Evolutionary conservation across 2,113 vertebrate genomes (phyloP), one percentile per base, ranked within the genome.

Genomic region (Sclerurus mexicanus): DNA sequence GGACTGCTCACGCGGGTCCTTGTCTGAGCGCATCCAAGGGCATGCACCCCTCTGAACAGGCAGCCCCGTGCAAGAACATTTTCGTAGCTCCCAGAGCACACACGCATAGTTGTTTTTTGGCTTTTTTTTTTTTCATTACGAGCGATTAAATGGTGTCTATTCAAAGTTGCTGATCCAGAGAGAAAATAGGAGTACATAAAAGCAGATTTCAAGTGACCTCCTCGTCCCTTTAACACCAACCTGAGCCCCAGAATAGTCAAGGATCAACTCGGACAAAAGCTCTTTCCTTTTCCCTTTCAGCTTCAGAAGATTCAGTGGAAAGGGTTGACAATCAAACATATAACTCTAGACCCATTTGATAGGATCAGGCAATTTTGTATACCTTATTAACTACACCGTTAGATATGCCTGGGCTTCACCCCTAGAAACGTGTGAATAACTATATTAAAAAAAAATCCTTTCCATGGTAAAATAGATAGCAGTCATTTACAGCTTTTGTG

Each of bases 161-260:
- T 99, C 98, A 99, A 98, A 99, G 98, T 97, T 99, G 98, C 98
- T 99, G 99, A 99, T 99, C 99, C 99, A 99, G 98, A 98, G 98
- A 99, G 98, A 98, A 98, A 99, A 98, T 98, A 97, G 97, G 98
- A 98, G 98, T 98, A 98, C 98, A 99, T 99, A 98, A 99, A 99
- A 99, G 98, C 98, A 98, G 98, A 99, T 99, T 99, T 99, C 98
- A 98, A 99, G 98, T 98, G 98, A 99, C 98, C 99, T 98, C 98
- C 97, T 98, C 98, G 95, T 99, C 98, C 98, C 97, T 99, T 99
- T 99, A 99, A 99, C 99, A 99, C 98, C 98, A 99, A 98, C 98
- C 98, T 99, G 98, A 99, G 98, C 98, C 98, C 96, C 97, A 98
- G 98, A 99, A 98, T 99, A 99, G 98, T 98, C 98, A 97, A 98